Base-by-base conservation (phyloP, 53 echinoderm and acorn worm genomes). In the Paelopatides confundens region DNA sequence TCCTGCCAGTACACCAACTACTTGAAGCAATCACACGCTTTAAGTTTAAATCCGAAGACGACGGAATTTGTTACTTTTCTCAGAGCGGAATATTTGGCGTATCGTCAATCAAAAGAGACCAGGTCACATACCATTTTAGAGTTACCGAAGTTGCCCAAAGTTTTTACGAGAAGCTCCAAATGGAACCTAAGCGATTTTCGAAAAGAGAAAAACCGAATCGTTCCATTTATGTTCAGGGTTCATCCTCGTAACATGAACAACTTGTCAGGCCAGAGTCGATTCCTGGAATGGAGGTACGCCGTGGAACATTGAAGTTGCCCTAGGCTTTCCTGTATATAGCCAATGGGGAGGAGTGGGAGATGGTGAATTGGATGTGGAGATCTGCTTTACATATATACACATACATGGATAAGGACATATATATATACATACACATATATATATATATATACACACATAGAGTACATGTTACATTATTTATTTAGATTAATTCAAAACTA, bases 211-310 rank as follows among this genome's bases (percentile, higher is more conserved):
- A 79, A 79, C 49, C 14, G 48, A 15, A n/a, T 79, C 14, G 79
- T 79, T 10, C 79, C 79, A n/a, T 47, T 79, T 29, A 79, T 79
- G 79, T 79, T 79, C 51, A 79, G 50, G 21, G 79, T 79, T 5
- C 29, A 48, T 49, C 33, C 51, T 28, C 49, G 79, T 11, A 50
- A 14, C 14, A 79, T 79, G 79, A 79, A 79, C 33, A 79, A 79
- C 18, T 32, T 79, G 11, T 31, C 79, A 1, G 79, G 79, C 11
- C 28, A 48, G 17, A 79, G 48, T 30, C 79, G 79, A 0, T 79
- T 79, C 51, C 21, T 79, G 21, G 79, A 79, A 48, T 79, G 74
- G 74, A 15, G 58, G 24, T 58, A 18, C 18, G 17, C 21, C n/a
- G 21, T 18, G 6, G 58, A 58, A 21, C 5, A 23, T 21, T 58